Percentiles rank a stretch among this genome's conserved stretches.
Evolutionary conservation across 1,140 invertebrate species (phyloP).

Genomic region (Musca vetustissima): DNA sequence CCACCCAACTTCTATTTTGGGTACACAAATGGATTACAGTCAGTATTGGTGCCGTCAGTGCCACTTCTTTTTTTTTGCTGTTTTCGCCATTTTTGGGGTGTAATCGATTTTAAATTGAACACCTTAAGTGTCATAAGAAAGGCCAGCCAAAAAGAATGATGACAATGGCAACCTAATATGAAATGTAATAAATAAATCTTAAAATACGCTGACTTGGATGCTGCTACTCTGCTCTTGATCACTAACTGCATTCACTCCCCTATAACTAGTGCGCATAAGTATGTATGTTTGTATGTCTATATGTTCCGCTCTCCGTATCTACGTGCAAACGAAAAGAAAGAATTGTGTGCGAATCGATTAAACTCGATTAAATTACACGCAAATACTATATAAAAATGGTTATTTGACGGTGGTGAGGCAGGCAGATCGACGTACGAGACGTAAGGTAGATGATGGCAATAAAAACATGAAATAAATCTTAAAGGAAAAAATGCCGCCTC

Average conservation of each 20-base stretch:
- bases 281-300: too few species aligned
- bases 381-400: constrained; percentile 16
- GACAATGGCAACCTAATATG: constrained; percentile 11
- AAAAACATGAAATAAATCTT: constrained; percentile 17
- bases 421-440: too few species aligned
- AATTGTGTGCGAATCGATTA: too few species aligned
- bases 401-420: not conserved
- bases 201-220: not conserved
- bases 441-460: not conserved
- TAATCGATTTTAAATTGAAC: constrained; percentile 24
- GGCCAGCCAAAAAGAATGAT: not conserved
- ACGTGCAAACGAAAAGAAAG: too few species aligned
- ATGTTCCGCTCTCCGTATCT: too few species aligned
- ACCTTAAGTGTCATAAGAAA: constrained; percentile 20
- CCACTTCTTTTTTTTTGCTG: too few species aligned
- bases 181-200: constrained; percentile 21
- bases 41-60: too few species aligned
- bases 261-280: too few species aligned
- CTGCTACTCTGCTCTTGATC: too few species aligned
- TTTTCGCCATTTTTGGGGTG: not conserved
- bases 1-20: too few species aligned
- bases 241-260: too few species aligned
- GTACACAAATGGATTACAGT: too few species aligned
- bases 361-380: constrained; percentile 16
- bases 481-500: constrained; percentile 1